These are phyloP conservation scores for Bombus balteatus DNA, from an alignment of 1,140 invertebrate species.

Conservation along the genomic window DNA sequence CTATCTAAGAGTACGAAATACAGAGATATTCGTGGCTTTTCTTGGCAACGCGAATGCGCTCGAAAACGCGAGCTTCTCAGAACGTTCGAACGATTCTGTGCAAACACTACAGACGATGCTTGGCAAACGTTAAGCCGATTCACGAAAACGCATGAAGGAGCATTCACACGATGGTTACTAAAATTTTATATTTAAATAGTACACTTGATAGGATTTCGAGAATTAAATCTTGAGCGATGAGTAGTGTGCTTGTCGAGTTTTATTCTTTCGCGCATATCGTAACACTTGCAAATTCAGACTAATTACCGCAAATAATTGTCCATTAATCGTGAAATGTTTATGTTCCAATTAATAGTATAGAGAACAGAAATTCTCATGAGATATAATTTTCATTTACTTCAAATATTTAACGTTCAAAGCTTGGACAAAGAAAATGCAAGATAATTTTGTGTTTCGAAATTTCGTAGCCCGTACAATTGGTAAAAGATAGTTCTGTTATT, in stretches of 20 bases:
- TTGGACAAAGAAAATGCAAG: not conserved
- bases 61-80: slow-evolving; percentile 12
- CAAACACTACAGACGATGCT: slow-evolving; percentile 23
- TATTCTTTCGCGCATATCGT: not conserved
- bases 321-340: not conserved
- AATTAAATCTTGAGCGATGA: not conserved
- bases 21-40: slow-evolving; percentile 1
- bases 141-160: not conserved
- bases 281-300: too few relatives aligned
- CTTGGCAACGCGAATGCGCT: not conserved
- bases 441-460: not conserved
- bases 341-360: not conserved
- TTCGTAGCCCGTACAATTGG: rapidly evolving
- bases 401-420: not conserved
- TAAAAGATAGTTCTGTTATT: not conserved
- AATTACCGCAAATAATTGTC: too few relatives aligned
- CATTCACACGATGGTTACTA: not conserved
- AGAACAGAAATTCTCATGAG: not conserved
- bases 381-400: not conserved
- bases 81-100: slow-evolving; percentile 11
- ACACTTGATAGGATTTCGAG: not conserved
- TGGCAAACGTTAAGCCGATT: slow-evolving; percentile 1
- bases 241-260: too few relatives aligned
- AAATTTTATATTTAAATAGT: not conserved
- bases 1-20: not conserved